Conservation (phyloP, 2,888 invertebrate genomes). For the Lordiphosa fenestrarum region DNA sequence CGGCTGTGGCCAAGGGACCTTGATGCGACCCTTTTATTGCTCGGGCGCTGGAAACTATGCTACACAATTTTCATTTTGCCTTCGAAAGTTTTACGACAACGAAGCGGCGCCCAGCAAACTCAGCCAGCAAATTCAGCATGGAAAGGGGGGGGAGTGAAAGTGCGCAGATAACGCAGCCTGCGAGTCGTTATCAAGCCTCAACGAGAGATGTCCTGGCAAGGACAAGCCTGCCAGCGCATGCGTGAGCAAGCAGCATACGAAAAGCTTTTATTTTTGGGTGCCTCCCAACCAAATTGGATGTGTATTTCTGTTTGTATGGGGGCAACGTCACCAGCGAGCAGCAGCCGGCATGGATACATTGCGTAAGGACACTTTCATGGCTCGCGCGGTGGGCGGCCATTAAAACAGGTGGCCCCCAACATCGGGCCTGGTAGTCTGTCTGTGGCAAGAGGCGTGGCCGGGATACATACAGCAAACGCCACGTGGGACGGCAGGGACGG, state of each 20-base stretch:
- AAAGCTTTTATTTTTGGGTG: conserved; percentile 11
- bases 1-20: conserved; percentile 17
- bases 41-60: conserved; percentile 13
- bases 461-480: conserved; percentile 17
- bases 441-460: conserved; percentile 28
- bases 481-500: conserved; percentile 21
- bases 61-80: conserved; percentile 11
- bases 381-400: conserved; percentile 8
- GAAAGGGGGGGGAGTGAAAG: not conserved
- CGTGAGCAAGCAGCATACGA: conserved; percentile 14
- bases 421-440: conserved; percentile 1
- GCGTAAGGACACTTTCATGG: conserved; percentile 29
- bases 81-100: conserved; percentile 27
- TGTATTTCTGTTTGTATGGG: conserved; percentile 2
- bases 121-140: not conserved
- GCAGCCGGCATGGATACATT: conserved; percentile 33
- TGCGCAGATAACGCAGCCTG: conserved; percentile 28
- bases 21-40: conserved; percentile 12
- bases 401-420: conserved; percentile 40
- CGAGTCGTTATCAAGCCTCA: conserved; percentile 25
- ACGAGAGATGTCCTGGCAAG: conserved; percentile 51
- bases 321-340: conserved; percentile 31
- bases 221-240: conserved; percentile 49
- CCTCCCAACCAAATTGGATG: not conserved
- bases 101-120: conserved; percentile 35